phyloP scores from a whole-genome alignment of 2,888 invertebrate genomes.

The Protophormia terraenovae region DNA sequence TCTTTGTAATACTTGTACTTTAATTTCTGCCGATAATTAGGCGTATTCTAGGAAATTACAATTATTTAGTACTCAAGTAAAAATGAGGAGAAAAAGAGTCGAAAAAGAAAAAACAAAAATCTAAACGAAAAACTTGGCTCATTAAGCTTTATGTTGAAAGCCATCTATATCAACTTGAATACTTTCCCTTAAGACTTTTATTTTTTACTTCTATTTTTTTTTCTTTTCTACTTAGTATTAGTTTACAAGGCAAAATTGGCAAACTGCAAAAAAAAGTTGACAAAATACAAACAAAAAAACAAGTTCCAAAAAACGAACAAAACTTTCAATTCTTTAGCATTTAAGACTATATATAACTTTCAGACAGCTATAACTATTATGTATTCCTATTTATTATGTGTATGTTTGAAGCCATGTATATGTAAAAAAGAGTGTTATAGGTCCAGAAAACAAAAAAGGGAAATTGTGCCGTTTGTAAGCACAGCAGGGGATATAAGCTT shows the following conservation, averaged over 20 bases:
- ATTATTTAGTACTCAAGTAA: conserved; percentile 8
- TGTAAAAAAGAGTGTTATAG: background rate
- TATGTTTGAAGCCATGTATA: background rate
- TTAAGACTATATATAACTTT: background rate
- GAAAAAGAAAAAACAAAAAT: background rate
- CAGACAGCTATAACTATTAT: background rate
- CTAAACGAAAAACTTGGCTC: conserved; percentile 43
- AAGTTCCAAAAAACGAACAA: background rate
- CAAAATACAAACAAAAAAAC: background rate
- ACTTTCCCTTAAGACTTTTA: conserved; percentile 27
- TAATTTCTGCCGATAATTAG: conserved; percentile 29
- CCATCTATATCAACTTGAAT: conserved; percentile 37
- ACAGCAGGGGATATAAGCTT: conserved; percentile 30
- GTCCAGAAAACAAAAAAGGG: background rate
- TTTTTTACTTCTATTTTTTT: too few relatives aligned
- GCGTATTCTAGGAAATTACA: conserved; percentile 25
- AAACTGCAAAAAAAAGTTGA: background rate
- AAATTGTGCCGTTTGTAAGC: background rate
- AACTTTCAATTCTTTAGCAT: background rate
- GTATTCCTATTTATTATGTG: background rate
- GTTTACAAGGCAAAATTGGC: background rate
- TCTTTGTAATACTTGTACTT: background rate
- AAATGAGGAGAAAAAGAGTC: background rate
- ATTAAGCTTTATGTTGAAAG: conserved; percentile 58
- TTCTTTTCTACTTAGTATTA: background rate